Evolutionary conservation across 1,140 invertebrate genomes (phyloP).

Genomic region (Condylostylus longicornis): DNA sequence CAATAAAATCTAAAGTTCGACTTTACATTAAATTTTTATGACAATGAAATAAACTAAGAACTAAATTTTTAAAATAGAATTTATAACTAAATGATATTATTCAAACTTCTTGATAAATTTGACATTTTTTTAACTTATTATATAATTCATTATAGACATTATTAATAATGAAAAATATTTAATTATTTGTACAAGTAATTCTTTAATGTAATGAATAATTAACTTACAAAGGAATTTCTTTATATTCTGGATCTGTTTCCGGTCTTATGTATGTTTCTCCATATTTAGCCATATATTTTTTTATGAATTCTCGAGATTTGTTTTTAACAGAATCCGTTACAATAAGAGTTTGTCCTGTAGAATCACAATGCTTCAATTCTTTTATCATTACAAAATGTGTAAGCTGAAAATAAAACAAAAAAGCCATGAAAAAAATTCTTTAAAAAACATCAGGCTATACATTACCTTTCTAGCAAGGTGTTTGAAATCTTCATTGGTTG

Average conservation of each 20-base stretch:
- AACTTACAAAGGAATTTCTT: conserved; percentile 5
- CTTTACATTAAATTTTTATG: too few species aligned
- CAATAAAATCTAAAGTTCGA: too few species aligned
- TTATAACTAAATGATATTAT: too few species aligned
- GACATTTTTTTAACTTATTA: too few species aligned
- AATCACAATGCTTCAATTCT: conserved; percentile 82
- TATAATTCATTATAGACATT: too few species aligned
- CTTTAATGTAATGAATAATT: too few species aligned
- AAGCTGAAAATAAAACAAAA: conserved; percentile 48
- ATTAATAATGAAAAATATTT: too few species aligned
- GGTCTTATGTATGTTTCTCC: conserved; percentile 35
- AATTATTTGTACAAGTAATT: too few species aligned
- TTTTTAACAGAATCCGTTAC: conserved; percentile 85
- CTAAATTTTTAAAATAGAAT: too few species aligned
- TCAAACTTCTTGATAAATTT: too few species aligned
- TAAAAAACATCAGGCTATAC: conserved; percentile 2
- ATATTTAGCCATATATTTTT: conserved; percentile 92
- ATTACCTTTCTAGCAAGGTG: conserved; percentile 85
- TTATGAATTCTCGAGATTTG: conserved; percentile 88
- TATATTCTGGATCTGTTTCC: conserved; percentile 15
- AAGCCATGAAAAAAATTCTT: conserved; percentile 2
- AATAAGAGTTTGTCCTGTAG: conserved; percentile 62
- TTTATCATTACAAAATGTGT: conserved; percentile 95
- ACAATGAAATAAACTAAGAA: too few species aligned
- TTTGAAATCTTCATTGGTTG: conserved; percentile 85